Conservation (phyloP, 2,113 vertebrate species). For the Phalacrocorax pelagicus region DNA sequence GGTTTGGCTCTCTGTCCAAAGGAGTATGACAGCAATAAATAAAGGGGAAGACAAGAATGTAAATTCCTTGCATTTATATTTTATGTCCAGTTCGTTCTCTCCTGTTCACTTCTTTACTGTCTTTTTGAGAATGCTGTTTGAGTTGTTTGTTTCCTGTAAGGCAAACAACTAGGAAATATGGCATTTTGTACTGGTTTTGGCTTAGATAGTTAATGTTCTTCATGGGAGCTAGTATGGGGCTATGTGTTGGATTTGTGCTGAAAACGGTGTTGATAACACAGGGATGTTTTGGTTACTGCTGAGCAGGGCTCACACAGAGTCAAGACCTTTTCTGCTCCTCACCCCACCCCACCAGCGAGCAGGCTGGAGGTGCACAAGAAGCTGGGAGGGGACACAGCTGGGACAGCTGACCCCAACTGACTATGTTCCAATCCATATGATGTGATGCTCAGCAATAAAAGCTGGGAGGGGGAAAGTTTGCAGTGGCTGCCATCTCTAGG, state of each 20-base stretch:
- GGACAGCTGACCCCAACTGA: not conserved
- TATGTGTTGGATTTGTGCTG: not conserved
- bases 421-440: not conserved
- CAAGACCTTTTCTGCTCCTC: not conserved
- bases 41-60: not conserved
- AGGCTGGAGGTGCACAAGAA: not conserved
- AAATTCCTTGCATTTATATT: not conserved
- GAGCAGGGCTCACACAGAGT: fast-evolving
- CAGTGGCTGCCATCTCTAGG: not conserved
- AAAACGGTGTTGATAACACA: not conserved
- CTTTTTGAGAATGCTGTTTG: not conserved
- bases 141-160: not conserved
- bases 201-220: not conserved
- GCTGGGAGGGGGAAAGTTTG: not conserved
- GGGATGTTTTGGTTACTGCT: not conserved
- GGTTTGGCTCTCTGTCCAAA: not conserved
- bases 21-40: not conserved
- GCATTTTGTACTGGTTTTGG: not conserved
- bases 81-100: not conserved
- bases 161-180: not conserved
- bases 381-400: not conserved
- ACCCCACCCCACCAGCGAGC: no score
- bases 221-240: not conserved
- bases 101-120: not conserved
- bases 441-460: not conserved